These are phyloP conservation scores for Anguilla pacifica DNA, from an alignment of 2,797 vertebrate genomes.

Conservation along the genomic window DNA sequence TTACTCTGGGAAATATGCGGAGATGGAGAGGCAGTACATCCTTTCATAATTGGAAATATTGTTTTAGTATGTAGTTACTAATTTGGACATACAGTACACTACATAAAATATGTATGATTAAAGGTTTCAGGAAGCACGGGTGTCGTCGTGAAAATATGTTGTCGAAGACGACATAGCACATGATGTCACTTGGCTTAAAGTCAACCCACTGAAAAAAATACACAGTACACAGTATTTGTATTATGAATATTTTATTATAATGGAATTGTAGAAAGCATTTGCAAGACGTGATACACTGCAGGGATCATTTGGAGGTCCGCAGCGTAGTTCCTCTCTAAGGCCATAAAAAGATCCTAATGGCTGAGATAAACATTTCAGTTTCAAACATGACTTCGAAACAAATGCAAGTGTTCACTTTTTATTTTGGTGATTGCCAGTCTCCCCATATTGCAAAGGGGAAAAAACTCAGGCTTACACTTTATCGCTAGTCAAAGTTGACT, in stretches of 20 bases:
- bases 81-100: background rate
- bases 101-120: background rate
- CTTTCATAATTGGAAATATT: background rate
- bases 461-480: background rate
- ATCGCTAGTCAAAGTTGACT: background rate
- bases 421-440: background rate
- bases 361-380: background rate
- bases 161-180: background rate
- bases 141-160: background rate
- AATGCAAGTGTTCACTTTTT: background rate
- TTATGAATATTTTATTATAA: constrained; percentile 9
- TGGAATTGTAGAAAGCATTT: background rate
- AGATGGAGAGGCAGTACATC: background rate
- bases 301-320: background rate
- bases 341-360: background rate
- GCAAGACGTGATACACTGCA: background rate
- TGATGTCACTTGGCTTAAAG: background rate
- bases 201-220: background rate
- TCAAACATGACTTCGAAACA: background rate
- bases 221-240: background rate
- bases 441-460: no score
- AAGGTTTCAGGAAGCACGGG: background rate
- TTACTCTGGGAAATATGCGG: background rate
- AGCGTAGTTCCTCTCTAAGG: background rate
- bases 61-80: background rate